phyloP scores from a whole-genome alignment of 2,797 vertebrate species.

The Scomberomorus guttatus region DNA sequence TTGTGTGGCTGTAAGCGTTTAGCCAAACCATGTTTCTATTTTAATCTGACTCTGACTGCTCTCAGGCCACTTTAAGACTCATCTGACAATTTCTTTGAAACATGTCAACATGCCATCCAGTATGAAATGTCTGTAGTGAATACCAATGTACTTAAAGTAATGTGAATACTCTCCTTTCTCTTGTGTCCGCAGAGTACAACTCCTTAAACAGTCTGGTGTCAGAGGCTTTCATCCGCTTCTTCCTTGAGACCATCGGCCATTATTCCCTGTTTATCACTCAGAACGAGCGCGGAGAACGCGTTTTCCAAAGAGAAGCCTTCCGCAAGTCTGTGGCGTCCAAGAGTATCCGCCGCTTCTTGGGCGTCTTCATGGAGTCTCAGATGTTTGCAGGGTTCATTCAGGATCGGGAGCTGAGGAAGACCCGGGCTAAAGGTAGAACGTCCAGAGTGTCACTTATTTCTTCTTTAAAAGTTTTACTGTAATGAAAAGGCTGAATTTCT shows the following conservation, averaged over 20 bases:
- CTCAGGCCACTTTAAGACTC: conserved; percentile 3
- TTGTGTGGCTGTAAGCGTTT: background rate
- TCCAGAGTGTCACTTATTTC: background rate
- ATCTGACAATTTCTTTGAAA: conserved; percentile 18
- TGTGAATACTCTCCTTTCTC: conserved; percentile 1
- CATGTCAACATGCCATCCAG: conserved; percentile 2
- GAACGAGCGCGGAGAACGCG: conserved; percentile 93
- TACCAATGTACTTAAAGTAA: background rate
- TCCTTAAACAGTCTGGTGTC: conserved; percentile 96
- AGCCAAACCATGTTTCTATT: conserved; percentile 37
- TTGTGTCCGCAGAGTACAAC: conserved; percentile 91
- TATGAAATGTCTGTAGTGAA: conserved; percentile 8
- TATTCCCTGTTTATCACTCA: conserved; percentile 97
- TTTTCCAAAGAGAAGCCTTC: conserved; percentile 97
- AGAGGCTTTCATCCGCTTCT: conserved; percentile 98
- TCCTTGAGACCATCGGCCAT: conserved; percentile 98
- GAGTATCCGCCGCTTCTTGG: conserved; percentile 97
- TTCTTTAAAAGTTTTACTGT: conserved; percentile 1
- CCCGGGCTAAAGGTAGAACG: conserved; percentile 94
- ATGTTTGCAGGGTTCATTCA: conserved; percentile 99
- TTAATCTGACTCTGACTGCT: conserved; percentile 11
- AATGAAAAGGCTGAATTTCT: conserved; percentile 3
- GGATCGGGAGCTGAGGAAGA: conserved; percentile 96
- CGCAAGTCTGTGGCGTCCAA: conserved; percentile 98
- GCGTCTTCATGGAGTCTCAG: conserved; percentile 99